Percentiles rank a stretch among this genome's conserved stretches.
Evolutionary conservation across 2,797 vertebrate genomes (phyloP).

Genomic region (Steatocranus sp.): DNA sequence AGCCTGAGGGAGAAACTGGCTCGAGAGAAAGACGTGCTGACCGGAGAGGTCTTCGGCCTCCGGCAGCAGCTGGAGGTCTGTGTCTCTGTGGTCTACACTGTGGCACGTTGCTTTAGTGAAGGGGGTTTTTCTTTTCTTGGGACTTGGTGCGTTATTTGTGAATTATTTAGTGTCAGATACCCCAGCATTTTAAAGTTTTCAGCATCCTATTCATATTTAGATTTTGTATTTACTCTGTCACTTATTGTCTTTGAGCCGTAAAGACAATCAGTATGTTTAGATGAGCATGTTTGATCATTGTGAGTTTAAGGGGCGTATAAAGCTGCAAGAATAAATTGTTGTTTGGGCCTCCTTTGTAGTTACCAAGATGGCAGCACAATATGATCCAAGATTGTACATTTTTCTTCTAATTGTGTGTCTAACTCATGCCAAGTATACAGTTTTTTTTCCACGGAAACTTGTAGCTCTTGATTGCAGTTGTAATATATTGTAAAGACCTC

Average conservation of each 20-base stretch:
- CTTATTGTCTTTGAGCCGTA: not conserved
- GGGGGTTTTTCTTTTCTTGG: not conserved
- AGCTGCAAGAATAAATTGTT: not conserved
- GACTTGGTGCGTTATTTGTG: not conserved
- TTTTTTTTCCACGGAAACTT: not conserved
- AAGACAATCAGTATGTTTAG: not conserved
- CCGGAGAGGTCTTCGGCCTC: constrained; percentile 85
- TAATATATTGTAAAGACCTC: not conserved
- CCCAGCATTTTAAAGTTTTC: not conserved
- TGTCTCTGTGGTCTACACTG: not conserved
- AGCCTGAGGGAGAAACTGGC: constrained; percentile 86
- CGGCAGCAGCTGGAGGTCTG: constrained; percentile 91
- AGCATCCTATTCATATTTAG: not conserved
- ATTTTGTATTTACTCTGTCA: not conserved
- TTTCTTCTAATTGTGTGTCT: not conserved
- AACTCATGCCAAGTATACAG: not conserved
- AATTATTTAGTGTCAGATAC: not conserved
- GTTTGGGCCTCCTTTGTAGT: not conserved
- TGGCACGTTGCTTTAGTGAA: not conserved
- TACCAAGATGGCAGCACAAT: not conserved
- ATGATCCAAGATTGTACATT: not conserved
- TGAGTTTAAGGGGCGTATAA: not conserved
- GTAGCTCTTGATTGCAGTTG: not conserved
- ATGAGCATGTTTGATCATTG: not conserved
- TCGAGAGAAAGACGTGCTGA: constrained; percentile 89